Conservation (phyloP, 2,797 vertebrate species). For the Alca torda region DNA sequence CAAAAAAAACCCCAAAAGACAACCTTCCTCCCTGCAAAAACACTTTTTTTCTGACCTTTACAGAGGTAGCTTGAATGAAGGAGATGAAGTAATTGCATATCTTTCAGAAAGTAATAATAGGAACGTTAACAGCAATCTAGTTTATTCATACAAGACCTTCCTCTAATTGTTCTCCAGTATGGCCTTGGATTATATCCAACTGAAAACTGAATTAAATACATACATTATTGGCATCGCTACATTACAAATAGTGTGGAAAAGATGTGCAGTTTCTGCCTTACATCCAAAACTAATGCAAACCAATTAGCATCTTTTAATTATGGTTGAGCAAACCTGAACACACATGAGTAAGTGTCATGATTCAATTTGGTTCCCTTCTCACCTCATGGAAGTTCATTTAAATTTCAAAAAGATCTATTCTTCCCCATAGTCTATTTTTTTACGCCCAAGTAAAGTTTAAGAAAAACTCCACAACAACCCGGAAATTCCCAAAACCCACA, state of each 20-base stretch:
- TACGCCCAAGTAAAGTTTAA: not conserved
- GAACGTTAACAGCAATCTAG: conserved; percentile 39
- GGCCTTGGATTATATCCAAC: conserved; percentile 11
- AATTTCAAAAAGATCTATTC: conserved; percentile 36
- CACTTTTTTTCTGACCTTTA: conserved; percentile 29
- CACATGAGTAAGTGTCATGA: not conserved
- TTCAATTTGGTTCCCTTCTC: conserved; percentile 1
- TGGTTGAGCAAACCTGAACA: conserved; percentile 40
- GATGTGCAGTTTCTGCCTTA: conserved; percentile 35
- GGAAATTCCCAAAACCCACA: not conserved
- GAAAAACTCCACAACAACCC: not conserved
- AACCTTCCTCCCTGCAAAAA: fast-evolving
- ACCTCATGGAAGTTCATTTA: conserved; percentile 2
- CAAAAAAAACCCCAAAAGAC: not conserved
- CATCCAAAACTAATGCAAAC: conserved; percentile 33
- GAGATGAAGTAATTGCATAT: conserved; percentile 48
- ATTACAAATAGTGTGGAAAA: conserved; percentile 52
- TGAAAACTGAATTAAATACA: conserved; percentile 57
- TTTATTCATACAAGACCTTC: conserved; percentile 46
- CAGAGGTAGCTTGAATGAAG: conserved; percentile 50
- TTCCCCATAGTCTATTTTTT: not conserved
- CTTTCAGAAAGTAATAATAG: conserved; percentile 34
- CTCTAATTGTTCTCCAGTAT: conserved; percentile 39
- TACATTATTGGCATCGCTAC: conserved; percentile 38
- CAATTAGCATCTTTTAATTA: conserved; percentile 65